Evolutionary conservation across 2,888 invertebrate species (phyloP).

Genomic region (Eubasilissa splendida): DNA sequence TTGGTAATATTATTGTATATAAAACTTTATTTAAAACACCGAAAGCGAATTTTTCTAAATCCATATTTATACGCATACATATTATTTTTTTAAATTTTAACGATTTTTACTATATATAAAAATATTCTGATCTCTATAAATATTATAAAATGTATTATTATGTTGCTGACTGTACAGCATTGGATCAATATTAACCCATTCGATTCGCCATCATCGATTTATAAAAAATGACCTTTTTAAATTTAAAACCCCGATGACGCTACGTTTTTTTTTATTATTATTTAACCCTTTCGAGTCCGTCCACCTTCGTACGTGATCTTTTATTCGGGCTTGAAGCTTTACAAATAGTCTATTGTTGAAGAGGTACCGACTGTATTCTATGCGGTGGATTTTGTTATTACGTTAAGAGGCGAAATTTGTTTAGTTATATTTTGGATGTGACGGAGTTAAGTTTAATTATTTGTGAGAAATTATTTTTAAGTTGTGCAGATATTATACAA

Average conservation of each 20-base stretch:
- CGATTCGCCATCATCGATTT: conserved; percentile 48
- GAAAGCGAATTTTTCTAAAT: too few species aligned
- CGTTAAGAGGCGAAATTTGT: conserved; percentile 54
- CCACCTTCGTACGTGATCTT: conserved; percentile 54
- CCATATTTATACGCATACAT: too few species aligned
- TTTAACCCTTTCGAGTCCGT: conserved; percentile 49
- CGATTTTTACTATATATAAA: too few species aligned
- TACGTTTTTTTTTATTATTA: conserved; percentile 33
- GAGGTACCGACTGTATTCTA: conserved; percentile 46
- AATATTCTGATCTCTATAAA: too few species aligned
- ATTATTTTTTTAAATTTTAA: too few species aligned
- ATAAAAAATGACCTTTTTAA: conserved; percentile 48
- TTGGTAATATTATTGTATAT: too few species aligned
- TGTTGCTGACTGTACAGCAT: conserved; percentile 14
- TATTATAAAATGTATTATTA: background rate
- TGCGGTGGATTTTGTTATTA: conserved; percentile 57
- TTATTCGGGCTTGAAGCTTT: conserved; percentile 52
- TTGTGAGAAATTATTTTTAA: background rate
- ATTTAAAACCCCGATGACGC: conserved; percentile 52
- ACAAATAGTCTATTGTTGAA: conserved; percentile 53
- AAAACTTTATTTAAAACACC: too few species aligned
- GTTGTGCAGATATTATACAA: too few species aligned
- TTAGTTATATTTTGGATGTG: conserved; percentile 53
- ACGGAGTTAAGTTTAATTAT: conserved; percentile 40
- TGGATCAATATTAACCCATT: conserved; percentile 48